Evolutionary conservation across 2,113 vertebrate genomes (phyloP), one percentile per base, ranked within the genome.

Genomic region (Ameiurus melas): DNA sequence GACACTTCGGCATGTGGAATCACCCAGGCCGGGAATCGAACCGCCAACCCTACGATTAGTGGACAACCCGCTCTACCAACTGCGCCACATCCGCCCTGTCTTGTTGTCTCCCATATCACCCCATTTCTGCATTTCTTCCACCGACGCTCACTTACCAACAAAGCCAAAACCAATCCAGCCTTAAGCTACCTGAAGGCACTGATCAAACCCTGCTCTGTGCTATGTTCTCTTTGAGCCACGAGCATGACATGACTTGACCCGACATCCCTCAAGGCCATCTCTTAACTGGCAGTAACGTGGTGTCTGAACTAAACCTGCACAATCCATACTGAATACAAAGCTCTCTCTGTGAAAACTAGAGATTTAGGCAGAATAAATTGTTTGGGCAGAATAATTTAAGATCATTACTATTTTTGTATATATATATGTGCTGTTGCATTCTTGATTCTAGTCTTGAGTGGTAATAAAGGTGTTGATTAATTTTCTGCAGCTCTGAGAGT

Each of bases 161-260:
- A 60, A 83, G 30, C 10, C 10, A 14, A 27, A 82, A 62, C 22
- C 55, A 83, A 43, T 39, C 57, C 57, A 39, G 33, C 57, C 80
- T 62, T 20, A 25, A 83, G 80, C 57, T 62, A 39, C 80, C 80
- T 83, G 57, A 83, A 39, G 57, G 80, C 55, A 39, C 55, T 82
- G 80, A 82, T 58, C 33, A 83, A 82, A 22, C 30, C 30, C 53
- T 82, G 55, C 30, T 36, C 19, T 27, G 78, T 39, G 27, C n/a
- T 57, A 16, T 81, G 53, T 36, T 58, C 53, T 36, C 53, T 57
- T 22, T 58, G 8, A 81, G 19, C 22, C 33, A 60, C 19, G 62
- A 39, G 57, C 30, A 12, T 81, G 22, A 51, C 75, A 51, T 39
- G 33, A 62, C 19, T 0, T 43, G 5, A 62, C 80, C 19, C 1